Evolutionary conservation across 2,113 vertebrate species (phyloP), one percentile per base, ranked within the genome.

Genomic region (Phaetusa simplex): DNA sequence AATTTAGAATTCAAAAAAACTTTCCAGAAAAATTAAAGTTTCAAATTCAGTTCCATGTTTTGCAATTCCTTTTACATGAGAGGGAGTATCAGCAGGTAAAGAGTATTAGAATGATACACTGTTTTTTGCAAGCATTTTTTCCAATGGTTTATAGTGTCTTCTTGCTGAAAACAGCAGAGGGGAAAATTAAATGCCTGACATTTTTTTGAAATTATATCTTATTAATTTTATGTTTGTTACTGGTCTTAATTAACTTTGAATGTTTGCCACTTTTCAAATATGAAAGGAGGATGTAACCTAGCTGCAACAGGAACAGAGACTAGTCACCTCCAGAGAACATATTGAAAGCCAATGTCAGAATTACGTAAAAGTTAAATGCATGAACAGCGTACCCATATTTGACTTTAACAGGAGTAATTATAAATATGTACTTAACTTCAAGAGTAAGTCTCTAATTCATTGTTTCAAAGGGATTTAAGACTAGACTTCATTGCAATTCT

Each of bases 391-490:
- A 79, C 73, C 70, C 73, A 56, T 90, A 23, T 20, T 30, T 71
- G 38, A 62, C 59, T 50, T 87, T 9, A 52, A 65, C 34, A 82
- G 86, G 34, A 94, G 27, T 9, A 88, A 88, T 34, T 45, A 52
- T 66, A 93, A 88, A 66, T 24, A 55, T 9, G 45, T 49, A 67
- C 61, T 91, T 59, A 69, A 86, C 67, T 47, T 84, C 23, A 56
- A 70, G 42, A 66, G 9, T 30, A 79, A 82, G 47, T 18, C 76
- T 78, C 86, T 69, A 86, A 85, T 38, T 95, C 49, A 42, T 42
- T 73, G 70, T 74, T 90, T 96, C 78, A 94, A 86, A 85, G 81
- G 50, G 70, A 83, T 85, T 73, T 82, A 85, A 86, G 73, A 66
- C 81, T 78, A 77, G 81, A 69, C 55, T 55, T 69, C 45, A 55